Evolutionary conservation across 1,140 invertebrate species (phyloP).

Genomic region (Ceratina calcarata): DNA sequence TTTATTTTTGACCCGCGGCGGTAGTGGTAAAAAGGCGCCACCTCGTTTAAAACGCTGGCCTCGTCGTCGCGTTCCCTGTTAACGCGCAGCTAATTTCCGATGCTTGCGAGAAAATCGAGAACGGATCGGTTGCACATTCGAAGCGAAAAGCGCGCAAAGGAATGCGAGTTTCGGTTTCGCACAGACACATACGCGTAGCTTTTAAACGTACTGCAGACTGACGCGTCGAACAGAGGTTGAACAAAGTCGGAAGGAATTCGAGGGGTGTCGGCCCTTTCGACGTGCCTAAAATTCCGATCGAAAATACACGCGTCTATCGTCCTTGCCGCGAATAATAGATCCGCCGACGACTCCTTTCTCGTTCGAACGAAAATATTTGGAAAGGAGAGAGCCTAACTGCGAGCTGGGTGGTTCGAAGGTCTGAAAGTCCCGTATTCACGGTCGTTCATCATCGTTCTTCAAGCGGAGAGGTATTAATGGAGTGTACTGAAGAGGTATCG

Average conservation of each 20-base stretch:
- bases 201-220: not conserved
- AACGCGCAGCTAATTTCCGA: not conserved
- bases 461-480: conserved; percentile 7
- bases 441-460: conserved; percentile 47
- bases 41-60: not conserved
- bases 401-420: not conserved
- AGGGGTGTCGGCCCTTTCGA: not conserved
- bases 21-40: conserved; percentile 20
- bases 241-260: conserved; percentile 36
- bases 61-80: not conserved
- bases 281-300: conserved; percentile 14
- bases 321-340: not conserved
- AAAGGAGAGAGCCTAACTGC: not conserved
- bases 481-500: no score
- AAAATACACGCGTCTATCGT: conserved; percentile 8
- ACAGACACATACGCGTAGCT: not conserved
- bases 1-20: conserved; percentile 51
- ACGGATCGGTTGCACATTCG: not conserved
- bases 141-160: not conserved
- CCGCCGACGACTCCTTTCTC: conserved; percentile 1
- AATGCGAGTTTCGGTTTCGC: not conserved
- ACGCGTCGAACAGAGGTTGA: not conserved
- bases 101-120: conserved; percentile 10
- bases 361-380: conserved; percentile 26
- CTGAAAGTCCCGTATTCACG: no score